Conservation (phyloP, 2,113 vertebrate species). For the Strix aluco region DNA sequence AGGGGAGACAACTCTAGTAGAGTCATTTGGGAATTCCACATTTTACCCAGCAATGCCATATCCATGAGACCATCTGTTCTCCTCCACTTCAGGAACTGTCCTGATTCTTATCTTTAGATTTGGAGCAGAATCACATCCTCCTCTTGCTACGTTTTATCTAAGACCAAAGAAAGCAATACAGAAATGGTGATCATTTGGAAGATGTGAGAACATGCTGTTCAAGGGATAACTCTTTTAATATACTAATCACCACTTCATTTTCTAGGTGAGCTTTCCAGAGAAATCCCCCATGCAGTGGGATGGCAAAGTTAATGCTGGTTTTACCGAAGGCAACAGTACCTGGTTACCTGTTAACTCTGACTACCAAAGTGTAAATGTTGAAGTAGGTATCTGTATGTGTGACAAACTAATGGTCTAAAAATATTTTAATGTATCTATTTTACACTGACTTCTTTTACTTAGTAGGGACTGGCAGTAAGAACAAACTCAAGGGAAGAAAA, state of each 20-base stretch:
- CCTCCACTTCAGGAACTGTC: not conserved
- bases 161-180: not conserved
- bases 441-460: not conserved
- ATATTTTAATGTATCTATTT: not conserved
- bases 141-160: not conserved
- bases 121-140: not conserved
- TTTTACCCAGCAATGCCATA: not conserved
- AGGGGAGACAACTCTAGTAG: not conserved
- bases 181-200: not conserved
- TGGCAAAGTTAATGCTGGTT: conserved; percentile 80
- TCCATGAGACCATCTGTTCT: not conserved
- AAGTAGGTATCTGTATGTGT: conserved; percentile 74
- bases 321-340: conserved; percentile 81
- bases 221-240: not conserved
- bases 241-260: not conserved
- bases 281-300: conserved; percentile 98
- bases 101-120: not conserved
- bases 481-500: not conserved
- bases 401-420: not conserved
- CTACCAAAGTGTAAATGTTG: conserved; percentile 84
- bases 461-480: not conserved
- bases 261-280: conserved; percentile 64
- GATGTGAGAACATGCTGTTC: not conserved
- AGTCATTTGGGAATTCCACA: not conserved
- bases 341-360: conserved; percentile 86